phyloP scores from a whole-genome alignment of 2,797 vertebrate species.

The Rhinogobio ventralis region DNA sequence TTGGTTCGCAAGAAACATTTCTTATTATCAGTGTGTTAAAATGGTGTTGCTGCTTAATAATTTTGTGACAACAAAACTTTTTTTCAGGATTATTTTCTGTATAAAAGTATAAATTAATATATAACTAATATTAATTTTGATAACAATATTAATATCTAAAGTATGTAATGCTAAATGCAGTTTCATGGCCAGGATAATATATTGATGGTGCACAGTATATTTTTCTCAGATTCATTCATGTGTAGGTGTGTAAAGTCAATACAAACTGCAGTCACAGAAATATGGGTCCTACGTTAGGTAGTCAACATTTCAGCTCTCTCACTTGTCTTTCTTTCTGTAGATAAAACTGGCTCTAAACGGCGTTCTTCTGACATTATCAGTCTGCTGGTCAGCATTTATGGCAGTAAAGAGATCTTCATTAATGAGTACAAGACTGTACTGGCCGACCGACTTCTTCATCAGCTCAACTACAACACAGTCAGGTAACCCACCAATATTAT shows the following conservation, averaged over 20 bases:
- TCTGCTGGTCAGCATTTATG: conserved; percentile 97
- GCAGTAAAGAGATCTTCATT: conserved; percentile 98
- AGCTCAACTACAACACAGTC: conserved; percentile 94
- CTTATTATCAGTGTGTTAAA: not conserved
- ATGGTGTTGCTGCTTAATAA: not conserved
- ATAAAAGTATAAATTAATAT: not conserved
- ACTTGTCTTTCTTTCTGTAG: conserved; percentile 67
- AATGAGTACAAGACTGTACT: conserved; percentile 94
- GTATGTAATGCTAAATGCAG: not conserved
- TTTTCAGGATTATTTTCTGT: not conserved
- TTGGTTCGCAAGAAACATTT: not conserved
- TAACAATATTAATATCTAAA: not conserved
- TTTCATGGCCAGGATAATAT: not conserved
- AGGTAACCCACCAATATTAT: conserved; percentile 75
- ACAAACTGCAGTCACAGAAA: not conserved
- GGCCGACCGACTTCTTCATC: conserved; percentile 92
- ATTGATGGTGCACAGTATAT: not conserved
- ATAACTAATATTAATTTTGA: not conserved
- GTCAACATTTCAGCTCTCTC: conserved; percentile 3
- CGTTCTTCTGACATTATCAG: conserved; percentile 98
- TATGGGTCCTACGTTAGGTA: not conserved
- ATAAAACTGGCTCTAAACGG: conserved; percentile 90
- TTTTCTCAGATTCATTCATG: not conserved
- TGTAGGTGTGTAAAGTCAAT: not conserved
- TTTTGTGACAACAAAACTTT: not conserved